Conservation (phyloP, 2,888 invertebrate species). For the Erynnis tages region DNA sequence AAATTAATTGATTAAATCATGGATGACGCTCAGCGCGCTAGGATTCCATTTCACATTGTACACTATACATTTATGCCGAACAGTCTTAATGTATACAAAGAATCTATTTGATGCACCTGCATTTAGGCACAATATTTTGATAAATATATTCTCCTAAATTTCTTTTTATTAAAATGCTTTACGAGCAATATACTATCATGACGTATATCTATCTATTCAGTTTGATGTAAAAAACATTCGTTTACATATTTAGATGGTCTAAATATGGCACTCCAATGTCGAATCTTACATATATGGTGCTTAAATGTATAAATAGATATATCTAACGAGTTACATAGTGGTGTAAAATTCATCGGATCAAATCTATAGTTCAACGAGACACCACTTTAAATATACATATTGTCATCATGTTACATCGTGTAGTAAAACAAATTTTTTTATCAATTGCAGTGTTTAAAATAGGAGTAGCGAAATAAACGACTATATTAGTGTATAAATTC, state of each 20-base stretch:
- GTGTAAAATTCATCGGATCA: slow-evolving; percentile 7
- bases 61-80: slow-evolving; percentile 9
- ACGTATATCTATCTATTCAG: not conserved
- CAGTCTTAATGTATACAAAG: slow-evolving; percentile 22
- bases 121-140: slow-evolving; percentile 22
- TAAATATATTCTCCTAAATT: not conserved
- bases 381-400: slow-evolving; percentile 9
- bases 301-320: slow-evolving; percentile 5
- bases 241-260: slow-evolving; percentile 36
- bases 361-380: slow-evolving; percentile 7
- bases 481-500: slow-evolving; percentile 49
- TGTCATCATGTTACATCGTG: slow-evolving; percentile 12
- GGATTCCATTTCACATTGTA: slow-evolving; percentile 10
- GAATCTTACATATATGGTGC: slow-evolving; percentile 10
- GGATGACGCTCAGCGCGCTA: slow-evolving; percentile 18
- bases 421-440: slow-evolving; percentile 30
- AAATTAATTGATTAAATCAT: not conserved
- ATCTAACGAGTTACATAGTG: slow-evolving; percentile 1
- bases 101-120: slow-evolving; percentile 5
- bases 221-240: not conserved
- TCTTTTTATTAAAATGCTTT: not conserved
- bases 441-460: slow-evolving; percentile 60
- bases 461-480: slow-evolving; percentile 58
- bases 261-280: slow-evolving; percentile 37
- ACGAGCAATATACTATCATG: not conserved